Conservation (phyloP, 2,113 vertebrate genomes). For the Cavia aperea region DNA sequence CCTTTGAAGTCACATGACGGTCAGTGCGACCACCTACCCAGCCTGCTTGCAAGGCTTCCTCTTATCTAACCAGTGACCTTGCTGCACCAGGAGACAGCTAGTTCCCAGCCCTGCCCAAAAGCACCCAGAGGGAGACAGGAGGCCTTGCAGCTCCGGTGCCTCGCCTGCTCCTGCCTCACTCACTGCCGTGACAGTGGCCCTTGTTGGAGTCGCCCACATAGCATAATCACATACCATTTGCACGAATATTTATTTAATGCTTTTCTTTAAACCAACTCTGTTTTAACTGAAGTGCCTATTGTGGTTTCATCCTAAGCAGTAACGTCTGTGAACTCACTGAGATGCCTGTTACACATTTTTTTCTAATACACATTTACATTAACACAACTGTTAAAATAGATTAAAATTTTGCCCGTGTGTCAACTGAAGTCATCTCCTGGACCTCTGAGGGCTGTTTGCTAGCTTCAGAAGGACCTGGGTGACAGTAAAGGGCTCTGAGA, state of each 20-base stretch:
- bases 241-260: constrained; percentile 55
- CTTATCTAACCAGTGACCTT: neutral
- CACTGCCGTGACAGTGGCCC: neutral
- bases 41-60: neutral
- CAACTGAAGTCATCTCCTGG: neutral
- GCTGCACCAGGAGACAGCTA: neutral
- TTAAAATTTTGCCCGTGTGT: constrained; percentile 37
- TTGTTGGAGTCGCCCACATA: neutral
- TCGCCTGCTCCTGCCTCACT: rapidly evolving
- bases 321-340: neutral
- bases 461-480: neutral
- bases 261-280: constrained; percentile 47
- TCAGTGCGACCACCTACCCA: too few relatives aligned
- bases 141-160: neutral
- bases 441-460: neutral
- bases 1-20: neutral
- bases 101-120: neutral
- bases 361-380: constrained; percentile 64
- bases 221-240: constrained; percentile 10
- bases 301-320: constrained; percentile 35
- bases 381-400: constrained; percentile 66
- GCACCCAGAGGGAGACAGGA: neutral
- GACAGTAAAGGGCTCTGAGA: neutral
- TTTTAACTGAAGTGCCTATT: constrained; percentile 47
- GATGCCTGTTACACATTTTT: constrained; percentile 32